Evolutionary conservation across 2,797 vertebrate species (phyloP), one percentile per base, ranked within the genome.

Genomic region (Dallia pectoralis): DNA sequence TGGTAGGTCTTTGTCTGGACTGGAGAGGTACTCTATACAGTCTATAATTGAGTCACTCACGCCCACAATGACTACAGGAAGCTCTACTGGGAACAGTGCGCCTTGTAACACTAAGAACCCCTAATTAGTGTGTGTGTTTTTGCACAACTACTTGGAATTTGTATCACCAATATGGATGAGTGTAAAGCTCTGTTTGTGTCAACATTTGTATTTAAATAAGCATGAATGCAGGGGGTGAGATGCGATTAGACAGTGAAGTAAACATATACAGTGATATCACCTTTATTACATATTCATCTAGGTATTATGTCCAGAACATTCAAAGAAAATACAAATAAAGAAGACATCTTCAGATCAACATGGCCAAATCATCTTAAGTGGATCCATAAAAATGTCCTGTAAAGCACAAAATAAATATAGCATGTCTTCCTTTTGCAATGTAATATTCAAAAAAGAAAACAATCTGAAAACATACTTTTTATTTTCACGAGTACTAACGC

Each of bases 241-340:
- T 40, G 36, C 5, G 51, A 5, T 56, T 63, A 63, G n/a, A 61
- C 59, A 33, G 29, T 18, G 16, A 32, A 6, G 29, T 63, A 1
- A 25, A 69, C 40, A 14, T 48, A 69, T 33, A n/a, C 4, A 30
- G 27, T n/a, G 4, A 69, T 51, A 51, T 19, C 40, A 56, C 8
- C 29, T 69, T 69, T 69, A 69, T 69, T 69, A 51, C 30, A 32
- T 49, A 69, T 27, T 30, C 27, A 51, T 49, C 67, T 49, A 44
- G 22, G 8, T 32, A 51, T 49, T 69, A 19, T 51, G 61, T 29
- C 61, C 61, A 63, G 47, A 27, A 49, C 67, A 69, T 49, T 69
- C 15, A 44, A 27, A 64, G 18, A 71, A 66, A 65, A 49, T 7
- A 72, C 27, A 64, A 33, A 61, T 36, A 33, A 8, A 25, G 40